These are phyloP conservation scores for Scolopax bukidnonensis DNA, from an alignment of 2,797 vertebrate genomes.

Conservation along the genomic window DNA sequence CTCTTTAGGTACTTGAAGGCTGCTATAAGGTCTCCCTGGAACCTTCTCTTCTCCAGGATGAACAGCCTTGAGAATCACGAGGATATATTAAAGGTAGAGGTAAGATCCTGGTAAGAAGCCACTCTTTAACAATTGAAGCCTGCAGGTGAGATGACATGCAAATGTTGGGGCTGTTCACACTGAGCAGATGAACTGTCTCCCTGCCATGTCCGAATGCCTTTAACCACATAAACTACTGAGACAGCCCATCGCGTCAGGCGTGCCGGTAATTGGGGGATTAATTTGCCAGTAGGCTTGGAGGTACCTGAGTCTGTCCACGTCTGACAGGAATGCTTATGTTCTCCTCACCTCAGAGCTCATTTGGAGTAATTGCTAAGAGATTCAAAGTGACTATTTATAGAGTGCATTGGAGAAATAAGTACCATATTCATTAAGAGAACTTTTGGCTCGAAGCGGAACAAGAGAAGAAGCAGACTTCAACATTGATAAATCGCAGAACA, in stretches of 20 bases:
- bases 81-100: neutral
- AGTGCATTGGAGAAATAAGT: neutral
- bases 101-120: neutral
- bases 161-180: neutral
- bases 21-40: too few species aligned
- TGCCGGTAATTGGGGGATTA: neutral
- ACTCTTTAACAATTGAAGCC: neutral
- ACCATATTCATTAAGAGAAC: neutral
- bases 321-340: neutral
- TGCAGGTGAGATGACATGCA: neutral
- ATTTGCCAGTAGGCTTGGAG: neutral
- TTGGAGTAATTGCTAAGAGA: neutral
- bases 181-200: accelerated
- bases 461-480: neutral
- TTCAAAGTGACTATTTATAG: neutral
- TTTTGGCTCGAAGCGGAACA: neutral
- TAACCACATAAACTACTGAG: accelerated
- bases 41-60: too few species aligned
- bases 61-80: neutral
- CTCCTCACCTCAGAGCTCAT: neutral
- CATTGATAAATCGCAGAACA: neutral
- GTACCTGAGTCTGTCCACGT: neutral
- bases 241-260: neutral
- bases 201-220: accelerated
- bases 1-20: too few species aligned